Percentiles rank a stretch among this genome's conserved stretches.
phyloP scores from a whole-genome alignment of 2,113 vertebrate species.

The Ochotona curzoniae region DNA sequence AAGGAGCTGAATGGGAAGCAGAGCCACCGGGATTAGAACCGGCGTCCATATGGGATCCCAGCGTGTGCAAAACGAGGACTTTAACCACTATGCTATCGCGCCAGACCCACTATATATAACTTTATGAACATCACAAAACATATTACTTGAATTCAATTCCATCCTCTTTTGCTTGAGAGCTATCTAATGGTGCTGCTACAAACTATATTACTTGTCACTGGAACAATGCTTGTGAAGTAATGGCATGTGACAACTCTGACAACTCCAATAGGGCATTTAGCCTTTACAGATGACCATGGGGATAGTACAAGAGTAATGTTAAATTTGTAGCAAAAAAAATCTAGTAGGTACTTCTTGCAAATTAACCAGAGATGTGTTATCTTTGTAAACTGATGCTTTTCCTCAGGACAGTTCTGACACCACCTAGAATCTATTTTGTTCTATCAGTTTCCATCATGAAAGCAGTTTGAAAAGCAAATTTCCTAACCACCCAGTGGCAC shows the following conservation, averaged over 20 bases:
- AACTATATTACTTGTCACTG: not conserved
- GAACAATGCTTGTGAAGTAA: not conserved
- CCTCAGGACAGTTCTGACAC: not conserved
- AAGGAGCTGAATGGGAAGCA: no score
- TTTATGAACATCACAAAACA: not conserved
- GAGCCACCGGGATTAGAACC: no score
- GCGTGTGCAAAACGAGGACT: no score
- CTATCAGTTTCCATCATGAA: not conserved
- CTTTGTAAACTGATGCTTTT: not conserved
- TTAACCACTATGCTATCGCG: no score
- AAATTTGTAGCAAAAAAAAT: not conserved
- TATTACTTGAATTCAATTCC: not conserved
- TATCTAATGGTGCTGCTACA: not conserved
- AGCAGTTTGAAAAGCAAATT: constrained; percentile 9
- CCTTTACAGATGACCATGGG: not conserved
- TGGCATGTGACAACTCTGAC: not conserved
- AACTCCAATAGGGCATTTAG: not conserved
- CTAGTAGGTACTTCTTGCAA: not conserved
- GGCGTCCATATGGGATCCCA: no score
- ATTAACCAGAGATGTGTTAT: not conserved
- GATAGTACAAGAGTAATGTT: not conserved
- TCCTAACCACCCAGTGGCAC: not conserved
- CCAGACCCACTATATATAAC: no score
- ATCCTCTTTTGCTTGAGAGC: not conserved
- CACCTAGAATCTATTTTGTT: not conserved